Evolutionary conservation across 2,797 vertebrate species (phyloP).

Genomic region (Pseudochromis fuscus): DNA sequence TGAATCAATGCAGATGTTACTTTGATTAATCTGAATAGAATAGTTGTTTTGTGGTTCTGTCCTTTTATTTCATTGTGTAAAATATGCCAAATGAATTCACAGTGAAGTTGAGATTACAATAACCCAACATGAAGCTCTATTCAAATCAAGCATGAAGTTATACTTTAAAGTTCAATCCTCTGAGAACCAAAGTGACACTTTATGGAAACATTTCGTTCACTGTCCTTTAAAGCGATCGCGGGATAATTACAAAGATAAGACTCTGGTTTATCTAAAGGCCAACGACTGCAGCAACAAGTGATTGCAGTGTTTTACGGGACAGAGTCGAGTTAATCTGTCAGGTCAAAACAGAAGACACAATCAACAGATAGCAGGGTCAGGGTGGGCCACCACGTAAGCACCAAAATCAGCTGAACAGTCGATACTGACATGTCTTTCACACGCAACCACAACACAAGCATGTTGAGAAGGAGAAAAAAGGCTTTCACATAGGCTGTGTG

Average conservation of each 20-base stretch:
- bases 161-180: not conserved
- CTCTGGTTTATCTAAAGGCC: slow-evolving; percentile 4
- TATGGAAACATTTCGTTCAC: not conserved
- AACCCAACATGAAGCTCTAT: not conserved
- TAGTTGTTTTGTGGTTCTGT: too few relatives aligned
- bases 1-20: not conserved
- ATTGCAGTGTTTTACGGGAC: not conserved
- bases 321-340: slow-evolving; percentile 22
- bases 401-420: slow-evolving; percentile 49
- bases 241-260: slow-evolving; percentile 6
- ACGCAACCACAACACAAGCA: slow-evolving; percentile 60
- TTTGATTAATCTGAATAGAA: not conserved
- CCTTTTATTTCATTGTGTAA: not conserved
- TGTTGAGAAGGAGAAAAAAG: not conserved
- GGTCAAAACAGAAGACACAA: slow-evolving; percentile 54
- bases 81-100: not conserved
- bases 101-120: not conserved
- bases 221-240: not conserved
- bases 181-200: not conserved
- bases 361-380: slow-evolving; percentile 59
- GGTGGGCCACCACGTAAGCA: slow-evolving; percentile 35
- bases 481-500: slow-evolving; percentile 12
- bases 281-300: slow-evolving; percentile 32
- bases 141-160: not conserved
- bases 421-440: slow-evolving; percentile 51